Percentiles rank a stretch among this genome's conserved stretches.
These are phyloP conservation scores for Atractosteus spatula DNA, from an alignment of 2,113 vertebrate genomes.

Conservation along the genomic window DNA sequence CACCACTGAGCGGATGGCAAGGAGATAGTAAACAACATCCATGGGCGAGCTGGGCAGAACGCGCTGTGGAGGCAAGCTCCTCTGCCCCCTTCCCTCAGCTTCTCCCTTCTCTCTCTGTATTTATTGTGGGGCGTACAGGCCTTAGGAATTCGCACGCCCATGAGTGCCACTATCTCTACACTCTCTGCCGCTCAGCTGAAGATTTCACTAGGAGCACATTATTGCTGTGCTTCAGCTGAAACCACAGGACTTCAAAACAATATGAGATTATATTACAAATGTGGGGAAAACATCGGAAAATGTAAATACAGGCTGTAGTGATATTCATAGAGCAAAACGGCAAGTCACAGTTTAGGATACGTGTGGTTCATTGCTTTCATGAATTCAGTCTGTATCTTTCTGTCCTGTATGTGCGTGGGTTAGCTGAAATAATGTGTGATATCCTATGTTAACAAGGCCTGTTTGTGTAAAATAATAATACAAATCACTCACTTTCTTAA, in stretches of 20 bases:
- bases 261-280: slow-evolving; percentile 38
- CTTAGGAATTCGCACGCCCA: slow-evolving; percentile 2
- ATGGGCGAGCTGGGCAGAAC: neutral
- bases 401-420: too few relatives aligned
- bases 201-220: slow-evolving; percentile 32
- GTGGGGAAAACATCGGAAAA: slow-evolving; percentile 42
- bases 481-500: too few relatives aligned
- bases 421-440: too few relatives aligned
- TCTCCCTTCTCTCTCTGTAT: neutral
- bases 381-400: too few relatives aligned
- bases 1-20: neutral
- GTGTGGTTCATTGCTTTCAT: slow-evolving; percentile 37
- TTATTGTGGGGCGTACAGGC: neutral
- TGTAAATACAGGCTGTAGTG: slow-evolving; percentile 30
- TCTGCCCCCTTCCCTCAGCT: neutral
- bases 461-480: too few relatives aligned
- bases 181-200: slow-evolving; percentile 31
- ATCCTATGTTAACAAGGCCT: too few relatives aligned
- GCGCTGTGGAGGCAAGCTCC: slow-evolving; percentile 1
- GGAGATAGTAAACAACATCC: slow-evolving; percentile 3
- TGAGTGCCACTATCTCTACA: slow-evolving; percentile 8
- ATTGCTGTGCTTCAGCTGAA: slow-evolving; percentile 32
- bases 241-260: slow-evolving; percentile 31
- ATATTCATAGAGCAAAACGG: slow-evolving; percentile 45
- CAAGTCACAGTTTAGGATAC: slow-evolving; percentile 41